These are phyloP conservation scores for Melanophora roralis DNA, from an alignment of 2,888 invertebrate genomes.

Conservation along the genomic window DNA sequence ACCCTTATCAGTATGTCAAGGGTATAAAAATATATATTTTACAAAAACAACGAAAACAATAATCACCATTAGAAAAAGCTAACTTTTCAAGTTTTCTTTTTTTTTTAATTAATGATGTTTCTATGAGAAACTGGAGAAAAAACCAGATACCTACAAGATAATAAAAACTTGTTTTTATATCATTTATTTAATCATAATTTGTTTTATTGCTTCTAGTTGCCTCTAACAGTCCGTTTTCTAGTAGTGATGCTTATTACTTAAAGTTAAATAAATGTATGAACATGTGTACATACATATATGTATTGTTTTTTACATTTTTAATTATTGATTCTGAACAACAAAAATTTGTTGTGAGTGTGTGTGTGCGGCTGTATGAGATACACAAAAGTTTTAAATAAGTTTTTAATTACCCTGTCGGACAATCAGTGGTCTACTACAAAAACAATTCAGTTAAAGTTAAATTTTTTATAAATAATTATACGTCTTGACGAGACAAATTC, in stretches of 20 bases:
- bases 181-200: slow-evolving; percentile 2
- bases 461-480: too few relatives aligned
- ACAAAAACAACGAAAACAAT: not conserved
- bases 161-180: slow-evolving; percentile 34
- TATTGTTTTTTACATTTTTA: slow-evolving; percentile 24
- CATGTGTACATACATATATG: not conserved
- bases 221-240: slow-evolving; percentile 16
- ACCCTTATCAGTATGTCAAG: too few relatives aligned
- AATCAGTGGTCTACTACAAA: too few relatives aligned
- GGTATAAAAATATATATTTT: too few relatives aligned
- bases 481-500: too few relatives aligned
- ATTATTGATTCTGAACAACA: slow-evolving; percentile 32
- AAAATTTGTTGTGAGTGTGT: not conserved
- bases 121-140: not conserved
- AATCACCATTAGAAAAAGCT: slow-evolving; percentile 13
- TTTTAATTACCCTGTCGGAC: too few relatives aligned
- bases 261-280: too few relatives aligned
- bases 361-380: too few relatives aligned
- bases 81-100: slow-evolving; percentile 25
- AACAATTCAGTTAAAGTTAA: too few relatives aligned
- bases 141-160: not conserved
- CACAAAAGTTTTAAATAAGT: too few relatives aligned
- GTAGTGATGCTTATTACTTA: slow-evolving; percentile 22
- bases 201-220: slow-evolving; percentile 21
- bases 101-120: not conserved